phyloP scores from a whole-genome alignment of 2,888 invertebrate species.

The Trissoscelio sp. region DNA sequence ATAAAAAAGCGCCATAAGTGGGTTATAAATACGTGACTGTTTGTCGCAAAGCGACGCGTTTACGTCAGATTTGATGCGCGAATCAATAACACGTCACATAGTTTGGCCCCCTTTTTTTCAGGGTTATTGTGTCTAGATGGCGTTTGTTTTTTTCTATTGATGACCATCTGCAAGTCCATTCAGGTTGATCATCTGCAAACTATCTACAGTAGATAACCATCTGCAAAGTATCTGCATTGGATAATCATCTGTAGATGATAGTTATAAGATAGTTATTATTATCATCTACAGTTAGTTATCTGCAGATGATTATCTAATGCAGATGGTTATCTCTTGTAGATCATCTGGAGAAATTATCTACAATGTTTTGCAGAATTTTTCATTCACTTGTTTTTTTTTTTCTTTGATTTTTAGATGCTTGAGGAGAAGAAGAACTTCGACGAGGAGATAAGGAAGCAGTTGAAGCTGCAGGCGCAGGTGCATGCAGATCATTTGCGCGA shows the following conservation, averaged over 20 bases:
- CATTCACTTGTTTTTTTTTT: not conserved
- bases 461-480: conserved; percentile 93
- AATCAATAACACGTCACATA: conserved; percentile 52
- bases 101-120: conserved; percentile 23
- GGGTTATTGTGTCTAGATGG: conserved; percentile 4
- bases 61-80: conserved; percentile 50
- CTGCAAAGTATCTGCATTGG: no score
- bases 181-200: no score
- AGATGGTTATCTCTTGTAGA: no score
- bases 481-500: conserved; percentile 92
- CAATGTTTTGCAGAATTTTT: no score
- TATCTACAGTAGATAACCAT: no score
- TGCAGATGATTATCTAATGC: no score
- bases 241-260: no score
- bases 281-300: no score
- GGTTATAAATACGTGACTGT: conserved; percentile 52
- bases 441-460: conserved; percentile 89
- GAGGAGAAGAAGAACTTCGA: conserved; percentile 86
- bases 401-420: conserved; percentile 85
- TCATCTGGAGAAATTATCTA: no score
- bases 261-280: no score
- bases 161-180: no score
- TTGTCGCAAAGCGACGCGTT: conserved; percentile 39
- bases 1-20: conserved; percentile 43
- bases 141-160: no score